Evolutionary conservation across 2,888 invertebrate genomes (phyloP), one percentile per base, ranked within the genome.

Genomic region (Eupithecia subfuscata): DNA sequence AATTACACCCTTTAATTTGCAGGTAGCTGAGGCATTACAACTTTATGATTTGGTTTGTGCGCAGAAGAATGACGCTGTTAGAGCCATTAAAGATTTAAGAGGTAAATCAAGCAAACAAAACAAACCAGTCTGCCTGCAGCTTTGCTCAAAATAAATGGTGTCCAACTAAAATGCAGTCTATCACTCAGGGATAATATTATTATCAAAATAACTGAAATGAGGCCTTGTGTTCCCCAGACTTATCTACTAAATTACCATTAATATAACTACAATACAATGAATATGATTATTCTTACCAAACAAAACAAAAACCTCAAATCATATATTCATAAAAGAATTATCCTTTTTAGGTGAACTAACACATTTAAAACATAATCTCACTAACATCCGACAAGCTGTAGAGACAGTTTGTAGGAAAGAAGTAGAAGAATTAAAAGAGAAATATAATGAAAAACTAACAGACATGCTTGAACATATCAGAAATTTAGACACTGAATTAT

Each of bases 381-480:
- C 93, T 0, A 93, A 92, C 71, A 90, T 96, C 0, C 94, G 96
- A 85, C 94, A 95, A 60, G 95, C 96, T 70, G 94, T 96, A 0
- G 95, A 96, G 77, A 85, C 89, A 0, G 95, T 93, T 78, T 93
- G 96, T 60, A 96, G 96, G 81, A 91, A 85, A n/a, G 96, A 97
- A 87, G 90, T 96, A 70, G 93, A 93, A 8, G 92, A 92, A 71
- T 87, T 96, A 0, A 96, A 95, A 84, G 92, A 95, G 5, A 95
- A 95, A 79, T 96, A 96, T 81, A 95, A 95, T 43, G 95, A 95
- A 70, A 96, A 96, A 85, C 87, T 96, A 18, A 91, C 96, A 69
- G 95, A 95, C 69, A 95, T 96, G 90, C 83, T 95, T 22, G 84
- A 91, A 14, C 96, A 96, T 79, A 95, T 96, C 16, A 95, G 95